Conservation (phyloP, 2,888 invertebrate species). For the Notocelia uddmanniana region DNA sequence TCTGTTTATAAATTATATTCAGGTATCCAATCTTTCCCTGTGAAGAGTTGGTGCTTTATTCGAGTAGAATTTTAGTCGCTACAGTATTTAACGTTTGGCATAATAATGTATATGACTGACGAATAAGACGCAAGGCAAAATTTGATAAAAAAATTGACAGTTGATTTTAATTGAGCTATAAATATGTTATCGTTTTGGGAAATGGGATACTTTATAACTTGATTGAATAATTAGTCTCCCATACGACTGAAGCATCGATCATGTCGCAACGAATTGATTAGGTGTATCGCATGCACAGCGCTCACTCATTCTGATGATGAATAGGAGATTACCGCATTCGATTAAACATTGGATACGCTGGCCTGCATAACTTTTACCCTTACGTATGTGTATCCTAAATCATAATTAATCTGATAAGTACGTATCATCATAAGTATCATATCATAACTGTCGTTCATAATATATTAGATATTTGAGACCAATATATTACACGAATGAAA, state of each 20-base stretch:
- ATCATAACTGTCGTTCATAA: slow-evolving; percentile 47
- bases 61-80: no score
- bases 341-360: slow-evolving; percentile 77
- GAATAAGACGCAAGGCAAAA: no score
- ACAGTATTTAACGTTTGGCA: no score
- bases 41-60: no score
- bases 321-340: slow-evolving; percentile 69
- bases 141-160: neutral
- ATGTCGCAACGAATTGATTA: slow-evolving; percentile 70
- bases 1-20: no score
- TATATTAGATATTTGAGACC: no score
- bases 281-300: slow-evolving; percentile 54
- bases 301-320: slow-evolving; percentile 68
- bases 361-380: slow-evolving; percentile 63
- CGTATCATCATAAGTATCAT: no score
- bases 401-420: slow-evolving; percentile 50
- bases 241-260: slow-evolving; percentile 59
- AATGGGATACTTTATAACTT: slow-evolving; percentile 43
- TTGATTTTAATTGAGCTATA: neutral
- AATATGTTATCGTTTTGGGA: neutral
- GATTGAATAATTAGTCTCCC: slow-evolving; percentile 38
- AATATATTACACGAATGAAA: neutral
- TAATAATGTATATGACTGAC: no score
- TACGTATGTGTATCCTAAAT: slow-evolving; percentile 76
- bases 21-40: no score